These are phyloP conservation scores for Phainopepla nitens DNA, from an alignment of 2,113 vertebrate species.

Conservation along the genomic window DNA sequence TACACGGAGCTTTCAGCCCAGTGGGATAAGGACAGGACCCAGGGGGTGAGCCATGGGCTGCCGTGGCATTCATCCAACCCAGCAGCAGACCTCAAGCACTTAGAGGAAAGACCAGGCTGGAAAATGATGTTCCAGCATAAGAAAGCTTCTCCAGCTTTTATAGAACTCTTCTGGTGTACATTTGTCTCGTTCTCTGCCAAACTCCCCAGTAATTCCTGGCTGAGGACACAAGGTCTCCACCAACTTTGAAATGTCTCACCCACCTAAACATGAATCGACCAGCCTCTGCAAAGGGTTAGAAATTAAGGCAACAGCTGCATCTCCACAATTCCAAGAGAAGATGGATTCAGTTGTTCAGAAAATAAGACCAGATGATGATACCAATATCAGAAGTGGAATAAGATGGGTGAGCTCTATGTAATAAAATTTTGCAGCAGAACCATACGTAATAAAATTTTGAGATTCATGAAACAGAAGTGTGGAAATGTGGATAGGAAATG, in stretches of 20 bases:
- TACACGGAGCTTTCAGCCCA: rapidly evolving
- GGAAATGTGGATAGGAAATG: neutral
- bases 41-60: neutral
- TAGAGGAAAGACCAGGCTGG: neutral
- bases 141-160: neutral
- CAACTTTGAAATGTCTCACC: neutral
- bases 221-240: neutral
- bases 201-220: neutral
- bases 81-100: neutral
- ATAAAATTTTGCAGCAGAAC: neutral
- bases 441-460: neutral
- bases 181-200: neutral
- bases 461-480: neutral
- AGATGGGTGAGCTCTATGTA: neutral
- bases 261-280: neutral
- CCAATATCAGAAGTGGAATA: neutral
- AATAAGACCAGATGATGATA: neutral
- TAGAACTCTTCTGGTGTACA: rapidly evolving
- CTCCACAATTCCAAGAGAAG: neutral
- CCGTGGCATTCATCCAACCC: neutral
- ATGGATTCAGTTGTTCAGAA: neutral
- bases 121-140: neutral
- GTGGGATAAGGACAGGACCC: neutral
- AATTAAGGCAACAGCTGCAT: neutral
- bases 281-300: neutral